These are phyloP conservation scores for Amphiprion percula DNA, from an alignment of 2,113 vertebrate genomes.

Conservation along the genomic window DNA sequence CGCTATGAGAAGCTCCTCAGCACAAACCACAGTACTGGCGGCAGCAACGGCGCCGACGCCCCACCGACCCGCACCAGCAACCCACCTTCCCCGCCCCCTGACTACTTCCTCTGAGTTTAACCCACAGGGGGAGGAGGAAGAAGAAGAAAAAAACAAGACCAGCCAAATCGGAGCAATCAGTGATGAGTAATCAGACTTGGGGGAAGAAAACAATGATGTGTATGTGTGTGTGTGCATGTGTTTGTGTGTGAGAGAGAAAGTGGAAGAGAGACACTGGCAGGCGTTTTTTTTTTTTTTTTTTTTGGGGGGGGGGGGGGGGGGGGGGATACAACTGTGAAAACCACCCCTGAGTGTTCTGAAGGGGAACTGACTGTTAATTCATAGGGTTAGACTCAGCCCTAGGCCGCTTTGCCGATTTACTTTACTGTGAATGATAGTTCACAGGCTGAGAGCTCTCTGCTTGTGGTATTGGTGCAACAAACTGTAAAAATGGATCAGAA, in stretches of 20 bases:
- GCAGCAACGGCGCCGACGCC: constrained; percentile 59
- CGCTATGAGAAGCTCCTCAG: constrained; percentile 87
- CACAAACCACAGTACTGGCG: constrained; percentile 67
- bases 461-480: constrained; percentile 39
- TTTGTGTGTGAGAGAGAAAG: background rate
- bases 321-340: constrained; percentile 65
- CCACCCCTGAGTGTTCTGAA: constrained; percentile 59
- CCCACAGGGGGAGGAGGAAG: constrained; percentile 8
- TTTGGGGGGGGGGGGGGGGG: too few species aligned
- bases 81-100: constrained; percentile 82
- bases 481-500: constrained; percentile 14
- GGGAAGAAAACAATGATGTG: constrained; percentile 28
- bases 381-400: constrained; percentile 42
- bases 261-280: constrained; percentile 33
- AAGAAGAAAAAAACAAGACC: constrained; percentile 7
- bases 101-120: constrained; percentile 84
- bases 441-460: constrained; percentile 39
- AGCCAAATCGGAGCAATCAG: constrained; percentile 57
- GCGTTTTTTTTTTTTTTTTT: constrained; percentile 36
- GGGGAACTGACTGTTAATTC: constrained; percentile 54
- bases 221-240: constrained; percentile 14
- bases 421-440: constrained; percentile 67
- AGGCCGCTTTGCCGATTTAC: constrained; percentile 62
- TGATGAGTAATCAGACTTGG: constrained; percentile 60
- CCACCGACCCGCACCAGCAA: constrained; percentile 71